These are phyloP conservation scores for Triplophysa tibetana DNA, from an alignment of 2,113 vertebrate genomes.

Conservation along the genomic window DNA sequence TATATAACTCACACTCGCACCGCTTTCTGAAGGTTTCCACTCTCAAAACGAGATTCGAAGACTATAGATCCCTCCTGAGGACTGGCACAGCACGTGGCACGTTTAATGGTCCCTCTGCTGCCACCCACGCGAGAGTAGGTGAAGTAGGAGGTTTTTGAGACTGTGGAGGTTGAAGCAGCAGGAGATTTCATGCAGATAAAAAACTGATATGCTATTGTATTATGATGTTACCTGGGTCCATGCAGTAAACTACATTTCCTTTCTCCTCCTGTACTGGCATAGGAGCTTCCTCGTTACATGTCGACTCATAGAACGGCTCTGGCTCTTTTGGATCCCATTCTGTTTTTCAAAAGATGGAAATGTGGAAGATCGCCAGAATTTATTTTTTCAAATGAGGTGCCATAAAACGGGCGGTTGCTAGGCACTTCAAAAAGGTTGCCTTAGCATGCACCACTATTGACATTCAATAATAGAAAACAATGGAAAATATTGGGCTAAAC, in stretches of 20 bases:
- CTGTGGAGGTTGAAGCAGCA: conserved; percentile 55
- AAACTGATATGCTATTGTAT: background rate
- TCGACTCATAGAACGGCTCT: conserved; percentile 82
- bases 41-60: conserved; percentile 93
- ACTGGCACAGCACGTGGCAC: conserved; percentile 32
- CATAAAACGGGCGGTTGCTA: no score
- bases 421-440: no score
- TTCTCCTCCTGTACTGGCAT: conserved; percentile 61
- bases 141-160: conserved; percentile 70
- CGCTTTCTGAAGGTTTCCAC: conserved; percentile 90
- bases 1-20: conserved; percentile 81
- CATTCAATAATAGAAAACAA: no score
- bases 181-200: background rate
- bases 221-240: conserved; percentile 74
- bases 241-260: conserved; percentile 78
- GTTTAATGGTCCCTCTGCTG: conserved; percentile 66
- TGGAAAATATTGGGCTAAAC: no score
- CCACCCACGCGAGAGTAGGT: conserved; percentile 79
- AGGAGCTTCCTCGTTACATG: conserved; percentile 64
- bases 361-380: background rate
- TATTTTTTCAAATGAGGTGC: background rate
- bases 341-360: conserved; percentile 51
- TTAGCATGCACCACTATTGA: no score
- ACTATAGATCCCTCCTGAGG: conserved; percentile 73
- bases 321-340: conserved; percentile 85